Evolutionary conservation across 1,140 invertebrate genomes (phyloP).

Genomic region (Cyphomyrmex costatus): DNA sequence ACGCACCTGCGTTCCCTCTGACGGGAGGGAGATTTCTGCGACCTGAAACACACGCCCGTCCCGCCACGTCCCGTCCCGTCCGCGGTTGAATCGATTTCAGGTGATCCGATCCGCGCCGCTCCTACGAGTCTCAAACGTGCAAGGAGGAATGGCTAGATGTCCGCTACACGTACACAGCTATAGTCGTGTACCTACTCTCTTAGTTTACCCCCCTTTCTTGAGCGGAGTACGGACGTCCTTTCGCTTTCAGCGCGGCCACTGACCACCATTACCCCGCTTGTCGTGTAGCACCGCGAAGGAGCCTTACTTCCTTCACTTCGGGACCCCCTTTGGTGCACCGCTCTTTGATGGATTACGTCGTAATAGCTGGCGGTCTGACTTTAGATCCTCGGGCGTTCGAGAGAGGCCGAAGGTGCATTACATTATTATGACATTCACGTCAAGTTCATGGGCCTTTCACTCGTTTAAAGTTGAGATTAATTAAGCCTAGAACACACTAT

Average conservation of each 20-base stretch:
- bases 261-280: conserved; percentile 62
- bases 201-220: conserved; percentile 54
- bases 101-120: conserved; percentile 4
- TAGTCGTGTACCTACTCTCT: conserved; percentile 59
- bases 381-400: neutral
- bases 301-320: conserved; percentile 14
- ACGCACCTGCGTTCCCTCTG: conserved; percentile 22
- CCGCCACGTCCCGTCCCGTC: neutral
- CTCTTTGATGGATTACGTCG: neutral
- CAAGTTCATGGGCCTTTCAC: conserved; percentile 17
- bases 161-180: conserved; percentile 32
- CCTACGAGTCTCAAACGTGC: conserved; percentile 29
- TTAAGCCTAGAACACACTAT: neutral
- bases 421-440: neutral
- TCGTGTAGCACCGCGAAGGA: conserved; percentile 36
- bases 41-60: conserved; percentile 9
- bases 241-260: conserved; percentile 77
- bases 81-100: conserved; percentile 16
- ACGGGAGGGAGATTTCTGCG: conserved; percentile 19
- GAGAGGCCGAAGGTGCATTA: conserved; percentile 8
- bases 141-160: conserved; percentile 68
- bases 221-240: conserved; percentile 69
- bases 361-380: neutral
- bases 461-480: neutral
- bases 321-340: conserved; percentile 1